Conservation (phyloP, 92 coral and sea anemone species). For the Chrysogorgia sp. region DNA sequence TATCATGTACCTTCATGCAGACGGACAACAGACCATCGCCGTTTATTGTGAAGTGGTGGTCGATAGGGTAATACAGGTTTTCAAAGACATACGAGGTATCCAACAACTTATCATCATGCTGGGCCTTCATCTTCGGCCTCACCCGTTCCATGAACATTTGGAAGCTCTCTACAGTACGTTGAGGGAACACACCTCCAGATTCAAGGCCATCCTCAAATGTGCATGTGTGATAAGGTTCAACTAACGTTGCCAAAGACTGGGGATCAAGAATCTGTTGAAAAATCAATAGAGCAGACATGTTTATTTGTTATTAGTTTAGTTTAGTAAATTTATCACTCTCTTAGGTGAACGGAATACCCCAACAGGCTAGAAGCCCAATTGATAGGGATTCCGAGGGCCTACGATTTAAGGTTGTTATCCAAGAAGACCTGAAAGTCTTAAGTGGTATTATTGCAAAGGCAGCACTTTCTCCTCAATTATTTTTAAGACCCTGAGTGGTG, state of each 20-base stretch:
- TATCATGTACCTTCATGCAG: slow-evolving; percentile 28
- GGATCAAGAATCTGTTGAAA: background rate
- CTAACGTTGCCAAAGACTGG: background rate
- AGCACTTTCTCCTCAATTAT: too few species aligned
- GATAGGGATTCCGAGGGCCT: too few species aligned
- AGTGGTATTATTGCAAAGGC: too few species aligned
- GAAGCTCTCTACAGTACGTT: slow-evolving; percentile 9
- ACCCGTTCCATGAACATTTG: background rate
- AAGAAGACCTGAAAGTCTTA: too few species aligned
- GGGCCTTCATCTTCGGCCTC: slow-evolving; percentile 11
- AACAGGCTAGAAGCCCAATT: too few species aligned
- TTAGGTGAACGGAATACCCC: too few species aligned
- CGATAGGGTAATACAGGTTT: background rate
- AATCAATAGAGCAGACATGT: background rate
- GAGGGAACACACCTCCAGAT: background rate
- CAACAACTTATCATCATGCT: background rate
- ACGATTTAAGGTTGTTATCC: too few species aligned
- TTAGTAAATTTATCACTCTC: too few species aligned
- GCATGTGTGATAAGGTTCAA: slow-evolving; percentile 34
- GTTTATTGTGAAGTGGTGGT: slow-evolving; percentile 6
- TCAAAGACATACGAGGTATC: background rate
- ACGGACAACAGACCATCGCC: slow-evolving; percentile 41
- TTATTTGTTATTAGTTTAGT: too few species aligned
- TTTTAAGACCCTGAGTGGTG: too few species aligned
- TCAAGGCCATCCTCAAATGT: slow-evolving; percentile 17